Conservation (phyloP, 1,140 invertebrate species). For the Eriocheir sinensis region DNA sequence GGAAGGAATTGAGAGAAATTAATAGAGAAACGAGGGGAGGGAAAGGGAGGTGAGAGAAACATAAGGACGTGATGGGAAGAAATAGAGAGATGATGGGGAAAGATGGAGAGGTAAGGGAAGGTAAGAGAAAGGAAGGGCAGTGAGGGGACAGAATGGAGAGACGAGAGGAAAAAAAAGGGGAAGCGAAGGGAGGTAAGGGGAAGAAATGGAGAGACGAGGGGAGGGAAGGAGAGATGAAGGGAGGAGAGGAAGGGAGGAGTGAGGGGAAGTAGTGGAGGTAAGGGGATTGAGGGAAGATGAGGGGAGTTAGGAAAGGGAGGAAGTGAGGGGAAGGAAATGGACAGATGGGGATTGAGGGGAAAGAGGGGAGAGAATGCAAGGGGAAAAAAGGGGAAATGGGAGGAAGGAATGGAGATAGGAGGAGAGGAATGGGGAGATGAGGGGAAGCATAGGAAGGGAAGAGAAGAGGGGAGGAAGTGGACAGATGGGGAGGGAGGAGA, state of each 20-base stretch:
- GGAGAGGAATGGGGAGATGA: neutral
- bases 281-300: neutral
- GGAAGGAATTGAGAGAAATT: neutral
- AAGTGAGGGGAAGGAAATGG: too few species aligned
- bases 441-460: too few species aligned
- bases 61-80: neutral
- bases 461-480: too few species aligned
- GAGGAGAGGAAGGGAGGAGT: neutral
- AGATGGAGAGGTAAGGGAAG: neutral
- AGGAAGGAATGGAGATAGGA: neutral
- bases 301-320: neutral
- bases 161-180: neutral
- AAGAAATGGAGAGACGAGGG: neutral
- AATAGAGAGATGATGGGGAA: neutral
- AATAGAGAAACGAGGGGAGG: neutral
- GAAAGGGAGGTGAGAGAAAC: neutral
- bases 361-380: too few species aligned
- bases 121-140: neutral
- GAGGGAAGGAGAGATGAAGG: neutral
- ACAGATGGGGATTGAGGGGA: too few species aligned
- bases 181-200: neutral
- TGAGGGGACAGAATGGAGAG: neutral
- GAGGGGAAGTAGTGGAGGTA: neutral
- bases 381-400: neutral
- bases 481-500: too few species aligned